Percentiles rank a stretch among this genome's conserved stretches.
Evolutionary conservation across 2,113 vertebrate genomes (phyloP).

Genomic region (Equus przewalskii): DNA sequence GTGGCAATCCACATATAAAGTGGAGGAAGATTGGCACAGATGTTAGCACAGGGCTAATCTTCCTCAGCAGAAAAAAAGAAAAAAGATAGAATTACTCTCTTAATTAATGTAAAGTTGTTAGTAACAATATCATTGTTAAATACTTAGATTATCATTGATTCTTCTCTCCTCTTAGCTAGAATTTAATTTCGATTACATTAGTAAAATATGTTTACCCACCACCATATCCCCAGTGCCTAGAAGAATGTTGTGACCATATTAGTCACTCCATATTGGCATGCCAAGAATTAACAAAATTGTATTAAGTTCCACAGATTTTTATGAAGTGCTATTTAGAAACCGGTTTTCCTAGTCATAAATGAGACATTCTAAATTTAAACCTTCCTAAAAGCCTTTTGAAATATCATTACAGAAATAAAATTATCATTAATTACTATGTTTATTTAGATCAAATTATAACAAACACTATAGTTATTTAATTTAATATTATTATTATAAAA

Average conservation of each 20-base stretch:
- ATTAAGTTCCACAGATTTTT: neutral
- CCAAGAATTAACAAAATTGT: neutral
- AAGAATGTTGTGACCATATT: neutral
- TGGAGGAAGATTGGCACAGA: no score
- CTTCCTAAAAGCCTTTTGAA: neutral
- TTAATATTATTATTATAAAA: neutral
- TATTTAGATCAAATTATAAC: neutral
- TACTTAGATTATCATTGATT: neutral
- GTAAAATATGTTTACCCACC: neutral
- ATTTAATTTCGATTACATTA: neutral
- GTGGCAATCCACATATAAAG: no score
- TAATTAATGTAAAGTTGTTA: neutral
- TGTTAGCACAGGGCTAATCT: no score
- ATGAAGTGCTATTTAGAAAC: neutral
- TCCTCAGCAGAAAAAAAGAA: no score
- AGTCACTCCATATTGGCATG: neutral
- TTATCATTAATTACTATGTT: neutral
- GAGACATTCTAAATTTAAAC: neutral
- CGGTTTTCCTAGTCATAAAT: neutral
- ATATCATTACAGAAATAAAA: neutral
- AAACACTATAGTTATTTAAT: neutral
- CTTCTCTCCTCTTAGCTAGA: neutral
- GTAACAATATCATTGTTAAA: neutral
- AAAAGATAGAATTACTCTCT: neutral
- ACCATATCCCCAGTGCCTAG: neutral